A percentile compares a stretch with the other conserved stretches of the same genome.
Evolutionary conservation across 2,113 vertebrate species (phyloP).

Genomic region (Isurus oxyrinchus): DNA sequence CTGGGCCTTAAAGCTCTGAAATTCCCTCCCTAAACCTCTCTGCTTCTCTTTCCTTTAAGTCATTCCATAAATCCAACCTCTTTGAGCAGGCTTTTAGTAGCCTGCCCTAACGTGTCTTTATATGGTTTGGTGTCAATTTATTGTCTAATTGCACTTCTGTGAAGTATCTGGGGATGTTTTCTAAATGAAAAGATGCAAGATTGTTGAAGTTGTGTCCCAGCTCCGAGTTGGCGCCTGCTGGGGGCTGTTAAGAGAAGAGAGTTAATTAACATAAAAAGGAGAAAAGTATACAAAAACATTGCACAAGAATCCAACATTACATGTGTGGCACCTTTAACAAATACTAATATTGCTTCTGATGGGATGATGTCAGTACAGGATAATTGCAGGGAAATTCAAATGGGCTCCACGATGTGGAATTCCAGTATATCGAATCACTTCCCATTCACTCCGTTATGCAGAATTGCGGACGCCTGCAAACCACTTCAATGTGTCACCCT

Average conservation of each 20-base stretch:
- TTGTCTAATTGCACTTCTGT: neutral
- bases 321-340: neutral
- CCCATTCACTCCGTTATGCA: neutral
- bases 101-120: neutral
- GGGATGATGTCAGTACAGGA: neutral
- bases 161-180: neutral
- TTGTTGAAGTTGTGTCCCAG: neutral
- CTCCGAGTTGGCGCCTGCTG: neutral
- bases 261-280: neutral
- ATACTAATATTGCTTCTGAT: neutral
- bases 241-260: neutral
- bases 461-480: neutral
- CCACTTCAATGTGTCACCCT: neutral
- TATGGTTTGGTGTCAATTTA: neutral
- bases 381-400: neutral
- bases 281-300: neutral
- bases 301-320: neutral
- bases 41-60: neutral
- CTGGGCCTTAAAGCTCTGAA: neutral
- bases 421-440: constrained; percentile 28
- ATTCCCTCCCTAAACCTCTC: neutral
- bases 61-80: neutral
- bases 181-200: neutral
- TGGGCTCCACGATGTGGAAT: neutral
- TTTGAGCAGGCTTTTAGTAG: neutral